Conservation (phyloP, 2,797 vertebrate species). For the Acipenser transmontanus region DNA sequence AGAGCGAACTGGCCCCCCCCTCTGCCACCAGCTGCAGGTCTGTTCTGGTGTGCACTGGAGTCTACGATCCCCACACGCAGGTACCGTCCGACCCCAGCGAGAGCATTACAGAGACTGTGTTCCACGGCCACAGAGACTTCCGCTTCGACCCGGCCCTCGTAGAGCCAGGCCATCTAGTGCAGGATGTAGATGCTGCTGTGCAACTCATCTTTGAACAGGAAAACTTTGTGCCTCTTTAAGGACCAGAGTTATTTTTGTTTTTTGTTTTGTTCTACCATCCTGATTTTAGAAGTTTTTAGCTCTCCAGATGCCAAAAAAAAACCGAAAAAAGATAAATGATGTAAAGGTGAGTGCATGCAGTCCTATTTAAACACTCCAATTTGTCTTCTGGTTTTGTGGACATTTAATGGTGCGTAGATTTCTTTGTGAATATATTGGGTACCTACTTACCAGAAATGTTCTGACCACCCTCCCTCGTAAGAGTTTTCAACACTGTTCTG, state of each 20-base stretch:
- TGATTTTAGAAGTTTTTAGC: background rate
- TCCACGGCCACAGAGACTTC: slow-evolving; percentile 75
- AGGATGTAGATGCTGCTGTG: slow-evolving; percentile 75
- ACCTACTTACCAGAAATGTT: too few relatives aligned
- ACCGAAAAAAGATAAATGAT: too few relatives aligned
- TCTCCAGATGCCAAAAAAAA: too few relatives aligned
- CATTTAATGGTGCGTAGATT: too few relatives aligned
- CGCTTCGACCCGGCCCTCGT: slow-evolving; percentile 69
- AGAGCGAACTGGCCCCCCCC: slow-evolving; percentile 60
- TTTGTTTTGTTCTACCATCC: background rate
- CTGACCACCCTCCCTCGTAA: too few relatives aligned
- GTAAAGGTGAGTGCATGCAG: too few relatives aligned
- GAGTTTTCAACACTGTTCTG: too few relatives aligned
- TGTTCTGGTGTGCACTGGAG: slow-evolving; percentile 77
- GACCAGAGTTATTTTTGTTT: background rate
- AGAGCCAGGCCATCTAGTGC: slow-evolving; percentile 62
- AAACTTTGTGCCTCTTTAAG: slow-evolving; percentile 44
- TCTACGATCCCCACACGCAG: slow-evolving; percentile 59
- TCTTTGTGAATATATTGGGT: too few relatives aligned
- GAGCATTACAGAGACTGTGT: slow-evolving; percentile 53
- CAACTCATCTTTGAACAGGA: slow-evolving; percentile 73
- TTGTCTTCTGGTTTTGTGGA: too few relatives aligned
- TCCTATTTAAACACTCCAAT: too few relatives aligned
- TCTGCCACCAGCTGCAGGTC: slow-evolving; percentile 71
- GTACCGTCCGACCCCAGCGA: slow-evolving; percentile 37